Percentiles rank a stretch among this genome's conserved stretches.
Evolutionary conservation across 2,797 vertebrate species (phyloP).

Genomic region (Hyperoplus immaculatus): DNA sequence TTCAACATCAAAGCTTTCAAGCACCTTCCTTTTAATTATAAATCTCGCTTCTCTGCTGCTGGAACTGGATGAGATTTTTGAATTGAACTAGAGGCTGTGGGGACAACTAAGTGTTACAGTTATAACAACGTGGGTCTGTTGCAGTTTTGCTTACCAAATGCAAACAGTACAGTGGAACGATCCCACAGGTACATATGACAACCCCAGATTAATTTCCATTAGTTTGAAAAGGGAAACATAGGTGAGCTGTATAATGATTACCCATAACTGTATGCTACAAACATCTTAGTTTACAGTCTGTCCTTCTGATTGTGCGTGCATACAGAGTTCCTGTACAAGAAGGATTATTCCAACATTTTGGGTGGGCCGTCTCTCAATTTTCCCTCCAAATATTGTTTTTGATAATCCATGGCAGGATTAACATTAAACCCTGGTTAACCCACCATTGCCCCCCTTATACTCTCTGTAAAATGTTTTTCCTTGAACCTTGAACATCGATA

Average conservation of each 20-base stretch:
- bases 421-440: conserved; percentile 7
- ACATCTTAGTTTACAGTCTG: not conserved
- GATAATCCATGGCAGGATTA: conserved; percentile 25
- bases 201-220: not conserved
- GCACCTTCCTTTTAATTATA: conserved; percentile 42
- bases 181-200: not conserved
- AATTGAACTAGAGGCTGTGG: conserved; percentile 11
- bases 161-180: not conserved
- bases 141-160: not conserved
- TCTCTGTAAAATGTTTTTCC: conserved; percentile 20
- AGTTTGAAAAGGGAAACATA: not conserved
- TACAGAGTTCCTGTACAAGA: not conserved
- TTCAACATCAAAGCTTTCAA: conserved; percentile 45
- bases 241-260: not conserved
- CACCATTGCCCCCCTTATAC: conserved; percentile 19
- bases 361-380: conserved; percentile 10
- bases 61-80: conserved; percentile 4
- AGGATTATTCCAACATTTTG: conserved; percentile 5
- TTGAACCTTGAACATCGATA: conserved; percentile 9
- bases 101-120: not conserved
- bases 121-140: not conserved
- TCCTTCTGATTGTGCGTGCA: not conserved
- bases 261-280: conserved; percentile 1
- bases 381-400: conserved; percentile 14
- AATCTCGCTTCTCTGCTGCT: conserved; percentile 5